A percentile compares a stretch with the other conserved stretches of the same genome.
Conservation (phyloP, 2,888 invertebrate species). For the Lycaena phlaeas region DNA sequence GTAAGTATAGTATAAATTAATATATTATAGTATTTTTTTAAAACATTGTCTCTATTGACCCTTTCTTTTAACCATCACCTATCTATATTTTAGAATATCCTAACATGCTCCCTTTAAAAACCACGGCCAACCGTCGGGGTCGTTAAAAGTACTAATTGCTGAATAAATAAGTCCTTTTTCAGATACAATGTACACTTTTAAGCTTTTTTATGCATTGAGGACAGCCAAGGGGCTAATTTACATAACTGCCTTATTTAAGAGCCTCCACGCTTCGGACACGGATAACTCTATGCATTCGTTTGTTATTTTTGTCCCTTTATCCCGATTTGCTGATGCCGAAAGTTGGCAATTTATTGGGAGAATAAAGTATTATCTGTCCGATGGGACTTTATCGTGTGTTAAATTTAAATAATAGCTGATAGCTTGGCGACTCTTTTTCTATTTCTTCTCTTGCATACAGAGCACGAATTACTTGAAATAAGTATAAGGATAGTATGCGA, state of each 20-base stretch:
- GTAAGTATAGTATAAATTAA: no score
- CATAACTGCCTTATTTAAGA: conserved; percentile 61
- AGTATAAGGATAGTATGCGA: no score
- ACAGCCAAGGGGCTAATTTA: conserved; percentile 43
- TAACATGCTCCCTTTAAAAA: no score
- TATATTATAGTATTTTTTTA: no score
- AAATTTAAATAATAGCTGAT: neutral
- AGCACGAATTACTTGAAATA: no score
- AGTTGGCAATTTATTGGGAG: neutral
- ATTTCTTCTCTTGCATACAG: no score
- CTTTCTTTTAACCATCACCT: no score
- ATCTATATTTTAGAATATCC: no score
- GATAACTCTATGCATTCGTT: conserved; percentile 47
- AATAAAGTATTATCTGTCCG: neutral
- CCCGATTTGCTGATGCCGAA: conserved; percentile 19
- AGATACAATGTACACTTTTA: conserved; percentile 44
- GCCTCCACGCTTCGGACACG: conserved; percentile 35
- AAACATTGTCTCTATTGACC: no score
- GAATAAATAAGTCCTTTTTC: conserved; percentile 33
- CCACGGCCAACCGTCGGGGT: neutral
- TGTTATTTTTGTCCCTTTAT: conserved; percentile 22
- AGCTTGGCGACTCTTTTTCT: no score
- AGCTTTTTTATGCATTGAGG: conserved; percentile 45
- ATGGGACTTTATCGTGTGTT: neutral
- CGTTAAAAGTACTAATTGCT: conserved; percentile 12